Conservation (phyloP, 2,888 invertebrate genomes). For the Melanchra persicariae region DNA sequence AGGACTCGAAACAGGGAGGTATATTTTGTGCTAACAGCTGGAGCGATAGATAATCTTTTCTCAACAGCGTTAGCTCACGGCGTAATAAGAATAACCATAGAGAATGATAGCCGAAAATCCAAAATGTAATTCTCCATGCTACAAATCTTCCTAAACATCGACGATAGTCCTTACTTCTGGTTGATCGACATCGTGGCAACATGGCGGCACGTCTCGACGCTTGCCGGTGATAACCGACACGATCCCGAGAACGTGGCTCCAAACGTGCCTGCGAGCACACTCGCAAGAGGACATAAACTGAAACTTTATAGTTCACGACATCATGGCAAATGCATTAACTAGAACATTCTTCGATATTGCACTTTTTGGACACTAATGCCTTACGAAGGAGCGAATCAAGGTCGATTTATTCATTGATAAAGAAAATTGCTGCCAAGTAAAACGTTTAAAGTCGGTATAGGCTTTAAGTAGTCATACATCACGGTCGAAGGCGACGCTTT, state of each 20-base stretch:
- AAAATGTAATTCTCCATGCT: neutral
- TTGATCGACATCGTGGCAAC: slow-evolving; percentile 9
- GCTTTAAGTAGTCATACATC: slow-evolving; percentile 22
- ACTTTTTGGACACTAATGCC: slow-evolving; percentile 28
- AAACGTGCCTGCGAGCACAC: slow-evolving; percentile 24
- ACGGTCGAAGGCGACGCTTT: slow-evolving; percentile 27
- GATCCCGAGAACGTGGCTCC: slow-evolving; percentile 30
- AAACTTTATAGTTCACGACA: slow-evolving; percentile 41
- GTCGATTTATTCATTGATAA: slow-evolving; percentile 30
- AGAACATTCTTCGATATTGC: neutral
- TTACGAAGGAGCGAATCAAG: slow-evolving; percentile 28
- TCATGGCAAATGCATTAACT: slow-evolving; percentile 28
- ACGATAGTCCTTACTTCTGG: neutral
- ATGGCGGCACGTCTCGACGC: slow-evolving; percentile 13
- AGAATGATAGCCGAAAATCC: neutral
- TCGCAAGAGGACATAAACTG: slow-evolving; percentile 30
- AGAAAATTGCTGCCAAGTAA: slow-evolving; percentile 35
- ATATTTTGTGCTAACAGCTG: no score
- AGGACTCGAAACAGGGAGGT: no score
- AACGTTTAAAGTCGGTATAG: slow-evolving; percentile 23
- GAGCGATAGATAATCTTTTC: no score
- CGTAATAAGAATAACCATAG: neutral
- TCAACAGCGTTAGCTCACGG: no score
- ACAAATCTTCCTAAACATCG: neutral
- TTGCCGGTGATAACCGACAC: slow-evolving; percentile 30